These are phyloP conservation scores for Melanotaenia trifasciata DNA, from an alignment of 2,797 vertebrate species.

Conservation along the genomic window DNA sequence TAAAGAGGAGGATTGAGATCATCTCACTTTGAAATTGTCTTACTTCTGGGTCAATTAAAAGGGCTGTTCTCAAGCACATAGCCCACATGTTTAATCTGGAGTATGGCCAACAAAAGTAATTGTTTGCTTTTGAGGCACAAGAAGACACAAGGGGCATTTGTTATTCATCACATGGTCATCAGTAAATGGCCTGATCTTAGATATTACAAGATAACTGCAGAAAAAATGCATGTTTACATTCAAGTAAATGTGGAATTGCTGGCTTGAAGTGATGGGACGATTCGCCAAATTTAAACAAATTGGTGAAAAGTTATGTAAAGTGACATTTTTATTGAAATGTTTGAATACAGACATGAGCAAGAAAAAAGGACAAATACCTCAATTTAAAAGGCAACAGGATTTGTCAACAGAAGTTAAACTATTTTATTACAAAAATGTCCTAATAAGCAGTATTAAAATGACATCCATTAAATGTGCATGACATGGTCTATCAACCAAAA, in stretches of 20 bases:
- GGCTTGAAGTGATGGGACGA: too few relatives aligned
- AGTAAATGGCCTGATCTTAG: too few relatives aligned
- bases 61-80: neutral
- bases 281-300: neutral
- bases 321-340: conserved; percentile 70
- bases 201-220: too few relatives aligned
- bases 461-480: conserved; percentile 38
- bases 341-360: conserved; percentile 59
- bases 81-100: neutral
- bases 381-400: conserved; percentile 74
- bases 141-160: too few relatives aligned
- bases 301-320: neutral
- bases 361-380: conserved; percentile 46
- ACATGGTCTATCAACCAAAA: conserved; percentile 41
- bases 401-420: conserved; percentile 47
- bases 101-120: neutral
- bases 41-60: too few relatives aligned
- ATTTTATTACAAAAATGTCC: conserved; percentile 35
- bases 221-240: neutral
- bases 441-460: conserved; percentile 58
- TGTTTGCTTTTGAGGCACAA: too few relatives aligned
- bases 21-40: too few relatives aligned
- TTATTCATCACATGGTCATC: too few relatives aligned
- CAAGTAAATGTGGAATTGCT: neutral
- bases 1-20: neutral